Percentiles rank a stretch among this genome's conserved stretches.
Conservation (phyloP, 2,797 vertebrate genomes). For the Brachyrhaphis roseni region DNA sequence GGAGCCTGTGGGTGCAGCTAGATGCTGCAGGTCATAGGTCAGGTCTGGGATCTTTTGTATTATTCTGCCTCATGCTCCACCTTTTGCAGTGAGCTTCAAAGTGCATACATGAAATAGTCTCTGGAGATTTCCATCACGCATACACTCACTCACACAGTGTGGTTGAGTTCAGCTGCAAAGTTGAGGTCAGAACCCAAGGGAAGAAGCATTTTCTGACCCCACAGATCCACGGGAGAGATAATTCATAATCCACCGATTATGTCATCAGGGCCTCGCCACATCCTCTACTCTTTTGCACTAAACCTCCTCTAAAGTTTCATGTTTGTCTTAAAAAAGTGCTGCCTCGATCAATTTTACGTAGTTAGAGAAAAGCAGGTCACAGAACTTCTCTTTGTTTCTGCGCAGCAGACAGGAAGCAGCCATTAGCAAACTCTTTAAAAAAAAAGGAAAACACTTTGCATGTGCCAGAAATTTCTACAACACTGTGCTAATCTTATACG, state of each 20-base stretch:
- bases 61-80: conserved; percentile 29
- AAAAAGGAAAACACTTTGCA: conserved; percentile 29
- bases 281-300: neutral
- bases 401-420: conserved; percentile 4
- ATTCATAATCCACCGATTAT: conserved; percentile 30
- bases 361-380: conserved; percentile 51
- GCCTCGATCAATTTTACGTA: conserved; percentile 33
- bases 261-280: conserved; percentile 10
- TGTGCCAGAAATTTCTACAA: conserved; percentile 22
- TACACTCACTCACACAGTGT: conserved; percentile 10
- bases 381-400: conserved; percentile 26
- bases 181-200: conserved; percentile 63
- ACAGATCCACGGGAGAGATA: conserved; percentile 22
- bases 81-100: neutral
- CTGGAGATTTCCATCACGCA: conserved; percentile 24
- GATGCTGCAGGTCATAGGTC: conserved; percentile 72
- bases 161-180: conserved; percentile 42
- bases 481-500: conserved; percentile 16
- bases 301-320: conserved; percentile 3
- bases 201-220: conserved; percentile 27
- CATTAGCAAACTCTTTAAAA: conserved; percentile 19
- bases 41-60: conserved; percentile 54
- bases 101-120: conserved; percentile 11
- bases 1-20: conserved; percentile 69
- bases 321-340: conserved; percentile 33